A percentile compares a stretch with the other conserved stretches of the same genome.
These are phyloP conservation scores for Apamea epomidion DNA, from an alignment of 2,888 invertebrate genomes.

Conservation along the genomic window DNA sequence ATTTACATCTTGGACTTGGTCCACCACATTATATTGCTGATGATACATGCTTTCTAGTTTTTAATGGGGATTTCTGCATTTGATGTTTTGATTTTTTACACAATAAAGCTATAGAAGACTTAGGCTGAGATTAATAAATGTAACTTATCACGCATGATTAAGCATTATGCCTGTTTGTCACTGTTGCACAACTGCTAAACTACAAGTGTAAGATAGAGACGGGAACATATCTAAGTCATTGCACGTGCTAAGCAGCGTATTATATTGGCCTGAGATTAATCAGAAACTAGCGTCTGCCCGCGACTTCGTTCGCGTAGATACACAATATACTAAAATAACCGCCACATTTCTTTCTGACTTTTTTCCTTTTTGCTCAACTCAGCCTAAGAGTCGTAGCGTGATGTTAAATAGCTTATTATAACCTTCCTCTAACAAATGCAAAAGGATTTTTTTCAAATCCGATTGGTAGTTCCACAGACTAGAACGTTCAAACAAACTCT, in stretches of 20 bases:
- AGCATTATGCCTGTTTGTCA: no score
- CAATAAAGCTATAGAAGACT: no score
- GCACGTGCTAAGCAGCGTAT: neutral
- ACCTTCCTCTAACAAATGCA: neutral
- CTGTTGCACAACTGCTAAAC: neutral
- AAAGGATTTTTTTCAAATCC: neutral
- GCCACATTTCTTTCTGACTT: no score
- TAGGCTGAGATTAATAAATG: neutral
- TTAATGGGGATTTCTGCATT: slow-evolving; percentile 38
- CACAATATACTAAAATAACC: no score
- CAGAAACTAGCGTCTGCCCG: neutral
- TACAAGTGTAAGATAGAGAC: neutral
- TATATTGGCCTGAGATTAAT: neutral
- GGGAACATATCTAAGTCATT: neutral
- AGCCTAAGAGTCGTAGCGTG: no score
- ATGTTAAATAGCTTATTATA: no score
- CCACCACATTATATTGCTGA: slow-evolving; percentile 54
- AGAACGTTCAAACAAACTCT: no score
- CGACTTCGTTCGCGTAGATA: neutral
- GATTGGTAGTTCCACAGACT: neutral
- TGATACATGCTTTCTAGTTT: slow-evolving; percentile 64
- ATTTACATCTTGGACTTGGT: slow-evolving; percentile 64
- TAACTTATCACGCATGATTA: neutral
- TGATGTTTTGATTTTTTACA: slow-evolving; percentile 16
- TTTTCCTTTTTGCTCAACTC: no score